Evolutionary conservation across 1,140 invertebrate genomes (phyloP), one percentile per base, ranked within the genome.

Genomic region (Hylaeus volcanicus): DNA sequence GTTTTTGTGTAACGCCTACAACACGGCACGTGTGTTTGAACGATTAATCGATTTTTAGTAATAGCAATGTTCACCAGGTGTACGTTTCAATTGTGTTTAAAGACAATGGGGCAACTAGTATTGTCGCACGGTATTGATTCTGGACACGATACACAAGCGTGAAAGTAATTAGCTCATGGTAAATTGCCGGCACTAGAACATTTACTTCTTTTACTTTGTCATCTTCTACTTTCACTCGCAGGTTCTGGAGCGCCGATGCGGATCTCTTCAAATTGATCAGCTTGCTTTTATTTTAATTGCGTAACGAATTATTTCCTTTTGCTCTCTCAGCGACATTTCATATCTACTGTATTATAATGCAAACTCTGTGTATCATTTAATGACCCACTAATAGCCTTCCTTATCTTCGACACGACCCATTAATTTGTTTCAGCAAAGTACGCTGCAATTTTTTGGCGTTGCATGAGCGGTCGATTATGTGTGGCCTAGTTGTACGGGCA

Each of bases 371-470:
- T 76, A 48, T 83, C 76, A 83, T 83, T 82, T 83, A 83, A 86
- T 80, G 81, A 86, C 55, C 69, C 84, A 86, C 88, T 91, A 89
- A 88, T 90, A 74, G 82, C 83, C 82, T 84, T 88, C 84, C 88
- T 89, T 37, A 74, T 89, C 88, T 85, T 84, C 88, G 87, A 89
- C 80, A 88, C 74, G 80, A 75, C 77, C 55, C 78, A 90, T 91
- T 89, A 91, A 93, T 93, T 92, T 92, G 87, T 93, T 93, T 91
- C 92, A 93, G 92, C 92, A 89, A 92, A 87, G 87, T 93, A 87
- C 83, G 86, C 88, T 91, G 89, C 91, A 92, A 92, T 91, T 92
- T 90, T 91, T 93, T 93, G 91, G 90, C 92, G 92, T 92, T 93
- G 92, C 93, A 93, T 93, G 93, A 91, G 88, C 83, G 90, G 90